Conservation (phyloP, 2,888 invertebrate genomes). For the Dicyrtomina minuta region DNA sequence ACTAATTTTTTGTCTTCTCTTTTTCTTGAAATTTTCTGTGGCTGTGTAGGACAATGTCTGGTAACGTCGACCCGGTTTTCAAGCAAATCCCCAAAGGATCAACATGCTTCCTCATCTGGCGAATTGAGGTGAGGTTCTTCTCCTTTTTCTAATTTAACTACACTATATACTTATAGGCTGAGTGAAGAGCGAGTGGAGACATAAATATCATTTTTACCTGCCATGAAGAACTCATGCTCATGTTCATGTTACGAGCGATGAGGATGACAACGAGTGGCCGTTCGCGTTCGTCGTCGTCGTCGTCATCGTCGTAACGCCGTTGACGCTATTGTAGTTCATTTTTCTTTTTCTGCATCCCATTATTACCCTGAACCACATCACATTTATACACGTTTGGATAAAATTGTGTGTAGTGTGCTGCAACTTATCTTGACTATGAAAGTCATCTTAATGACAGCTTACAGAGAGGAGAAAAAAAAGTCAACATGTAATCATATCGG, state of each 20-base stretch:
- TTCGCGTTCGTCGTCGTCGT: no score
- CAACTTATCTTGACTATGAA: not conserved
- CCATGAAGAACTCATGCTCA: conserved; percentile 3
- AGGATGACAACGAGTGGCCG: no score
- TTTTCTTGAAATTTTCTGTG: conserved; percentile 6
- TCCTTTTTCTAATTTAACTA: conserved; percentile 21
- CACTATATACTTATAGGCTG: no score
- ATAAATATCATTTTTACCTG: not conserved
- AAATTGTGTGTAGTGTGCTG: no score
- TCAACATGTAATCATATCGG: not conserved
- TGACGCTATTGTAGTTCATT: not conserved
- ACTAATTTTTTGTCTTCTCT: not conserved
- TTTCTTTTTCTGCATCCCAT: not conserved
- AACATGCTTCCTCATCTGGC: conserved; percentile 83
- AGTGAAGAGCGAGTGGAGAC: not conserved
- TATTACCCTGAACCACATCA: conserved; percentile 20
- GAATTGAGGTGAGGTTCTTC: conserved; percentile 70
- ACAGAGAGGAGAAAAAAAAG: not conserved
- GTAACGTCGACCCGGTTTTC: conserved; percentile 65
- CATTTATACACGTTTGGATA: not conserved
- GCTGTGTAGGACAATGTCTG: conserved; percentile 51
- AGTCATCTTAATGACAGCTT: not conserved
- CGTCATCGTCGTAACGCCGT: not conserved
- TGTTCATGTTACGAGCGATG: no score
- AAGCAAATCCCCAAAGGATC: conserved; percentile 74